These are phyloP conservation scores for Sinocyclocheilus anophthalmus DNA, from an alignment of 2,113 vertebrate genomes.

Conservation along the genomic window DNA sequence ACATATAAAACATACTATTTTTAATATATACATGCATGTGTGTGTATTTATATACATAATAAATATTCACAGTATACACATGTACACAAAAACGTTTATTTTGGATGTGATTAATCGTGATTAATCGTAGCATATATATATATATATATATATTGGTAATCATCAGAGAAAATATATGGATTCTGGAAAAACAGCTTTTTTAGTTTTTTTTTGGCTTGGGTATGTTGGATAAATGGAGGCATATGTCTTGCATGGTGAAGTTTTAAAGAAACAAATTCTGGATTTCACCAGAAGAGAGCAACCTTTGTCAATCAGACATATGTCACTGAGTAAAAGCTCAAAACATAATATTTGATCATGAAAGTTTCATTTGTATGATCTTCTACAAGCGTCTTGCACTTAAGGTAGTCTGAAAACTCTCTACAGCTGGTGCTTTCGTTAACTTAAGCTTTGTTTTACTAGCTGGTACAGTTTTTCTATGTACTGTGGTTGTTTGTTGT, in stretches of 20 bases:
- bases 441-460: neutral
- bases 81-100: too few species aligned
- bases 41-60: too few species aligned
- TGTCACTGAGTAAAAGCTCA: neutral
- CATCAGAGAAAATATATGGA: too few species aligned
- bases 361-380: neutral
- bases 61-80: too few species aligned
- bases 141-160: too few species aligned
- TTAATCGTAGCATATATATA: too few species aligned
- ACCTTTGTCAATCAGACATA: neutral
- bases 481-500: neutral
- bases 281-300: constrained; percentile 63
- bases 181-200: neutral
- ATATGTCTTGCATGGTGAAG: neutral
- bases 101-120: too few species aligned
- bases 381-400: neutral
- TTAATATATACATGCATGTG: too few species aligned
- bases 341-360: neutral
- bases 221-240: too few species aligned
- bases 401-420: neutral
- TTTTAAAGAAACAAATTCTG: neutral
- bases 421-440: neutral
- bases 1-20: too few species aligned
- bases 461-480: neutral
- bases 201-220: neutral